Conservation (phyloP, 2,113 vertebrate species). For the Macrotus californicus region DNA sequence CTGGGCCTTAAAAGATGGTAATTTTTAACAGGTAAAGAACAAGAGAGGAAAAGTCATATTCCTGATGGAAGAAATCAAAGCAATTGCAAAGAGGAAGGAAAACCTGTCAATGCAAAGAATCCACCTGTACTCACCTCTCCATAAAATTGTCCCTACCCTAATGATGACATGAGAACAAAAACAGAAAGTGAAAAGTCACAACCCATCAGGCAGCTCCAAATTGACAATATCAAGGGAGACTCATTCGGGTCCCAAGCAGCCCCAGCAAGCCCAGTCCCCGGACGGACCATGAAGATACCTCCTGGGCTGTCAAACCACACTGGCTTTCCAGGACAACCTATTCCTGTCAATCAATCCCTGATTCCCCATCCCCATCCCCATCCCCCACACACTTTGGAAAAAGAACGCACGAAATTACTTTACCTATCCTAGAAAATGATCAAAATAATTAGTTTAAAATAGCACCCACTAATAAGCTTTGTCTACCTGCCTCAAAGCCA, state of each 20-base stretch:
- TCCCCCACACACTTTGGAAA: not conserved
- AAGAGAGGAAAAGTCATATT: not conserved
- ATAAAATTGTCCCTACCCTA: not conserved
- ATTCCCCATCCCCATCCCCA: not conserved
- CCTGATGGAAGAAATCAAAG: not conserved
- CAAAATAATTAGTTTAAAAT: constrained; percentile 24
- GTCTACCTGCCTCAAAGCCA: not conserved
- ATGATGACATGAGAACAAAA: not conserved
- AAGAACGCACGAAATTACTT: not conserved
- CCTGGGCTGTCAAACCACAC: not conserved
- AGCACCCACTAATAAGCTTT: not conserved
- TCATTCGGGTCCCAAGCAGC: not conserved
- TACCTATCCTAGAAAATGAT: not conserved
- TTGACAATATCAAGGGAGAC: not conserved
- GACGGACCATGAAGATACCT: not conserved
- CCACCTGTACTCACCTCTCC: not conserved
- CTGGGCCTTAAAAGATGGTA: not conserved
- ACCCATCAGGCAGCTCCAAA: not conserved
- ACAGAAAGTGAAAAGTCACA: constrained; percentile 3
- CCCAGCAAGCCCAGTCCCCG: not conserved
- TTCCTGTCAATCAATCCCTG: not conserved
- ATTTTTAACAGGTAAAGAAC: constrained; percentile 1
- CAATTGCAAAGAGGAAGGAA: not conserved
- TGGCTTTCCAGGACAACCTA: not conserved
- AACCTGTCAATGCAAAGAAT: not conserved